Evolutionary conservation across 1,140 invertebrate genomes (phyloP).

Genomic region (Mercenaria mercenaria): DNA sequence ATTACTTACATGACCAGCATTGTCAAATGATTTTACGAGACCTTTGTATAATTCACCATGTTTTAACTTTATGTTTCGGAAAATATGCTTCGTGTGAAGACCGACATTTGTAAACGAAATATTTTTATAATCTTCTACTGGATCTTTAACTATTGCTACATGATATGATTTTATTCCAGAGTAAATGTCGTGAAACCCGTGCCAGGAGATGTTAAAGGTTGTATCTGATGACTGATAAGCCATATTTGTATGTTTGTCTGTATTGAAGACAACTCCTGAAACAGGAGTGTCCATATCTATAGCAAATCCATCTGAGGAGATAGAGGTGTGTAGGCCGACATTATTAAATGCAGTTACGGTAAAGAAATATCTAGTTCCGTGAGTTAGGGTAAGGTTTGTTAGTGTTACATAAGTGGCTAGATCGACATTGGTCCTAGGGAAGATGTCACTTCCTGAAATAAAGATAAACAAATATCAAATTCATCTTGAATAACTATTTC

Average conservation of each 20-base stretch:
- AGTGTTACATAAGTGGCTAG: slow-evolving; percentile 30
- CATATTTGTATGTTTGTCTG: slow-evolving; percentile 15
- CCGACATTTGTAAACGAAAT: slow-evolving; percentile 28
- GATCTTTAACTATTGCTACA: slow-evolving; percentile 39
- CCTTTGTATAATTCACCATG: slow-evolving; percentile 60
- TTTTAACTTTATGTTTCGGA: slow-evolving; percentile 20
- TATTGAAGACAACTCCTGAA: slow-evolving; percentile 67
- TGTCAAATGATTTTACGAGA: slow-evolving; percentile 62
- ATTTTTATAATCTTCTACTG: background rate
- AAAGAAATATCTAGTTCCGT: slow-evolving; percentile 66
- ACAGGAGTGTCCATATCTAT: slow-evolving; percentile 63
- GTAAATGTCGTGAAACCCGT: slow-evolving; percentile 69
- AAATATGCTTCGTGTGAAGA: slow-evolving; percentile 22
- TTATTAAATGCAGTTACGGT: slow-evolving; percentile 66
- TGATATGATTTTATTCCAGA: slow-evolving; percentile 56
- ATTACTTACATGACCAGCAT: slow-evolving; percentile 61
- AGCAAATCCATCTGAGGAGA: slow-evolving; percentile 66
- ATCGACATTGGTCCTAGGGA: slow-evolving; percentile 15
- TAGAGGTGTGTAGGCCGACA: slow-evolving; percentile 53
- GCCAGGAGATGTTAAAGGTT: slow-evolving; percentile 65
- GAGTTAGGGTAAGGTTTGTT: slow-evolving; percentile 1
- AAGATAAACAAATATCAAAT: no score
- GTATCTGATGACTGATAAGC: slow-evolving; percentile 44
- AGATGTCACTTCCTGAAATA: slow-evolving; percentile 61
- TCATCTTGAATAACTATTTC: background rate